Conservation (phyloP, 30 jellyfish, hydroid and myxozoan species). For the Sanderia malayensis region DNA sequence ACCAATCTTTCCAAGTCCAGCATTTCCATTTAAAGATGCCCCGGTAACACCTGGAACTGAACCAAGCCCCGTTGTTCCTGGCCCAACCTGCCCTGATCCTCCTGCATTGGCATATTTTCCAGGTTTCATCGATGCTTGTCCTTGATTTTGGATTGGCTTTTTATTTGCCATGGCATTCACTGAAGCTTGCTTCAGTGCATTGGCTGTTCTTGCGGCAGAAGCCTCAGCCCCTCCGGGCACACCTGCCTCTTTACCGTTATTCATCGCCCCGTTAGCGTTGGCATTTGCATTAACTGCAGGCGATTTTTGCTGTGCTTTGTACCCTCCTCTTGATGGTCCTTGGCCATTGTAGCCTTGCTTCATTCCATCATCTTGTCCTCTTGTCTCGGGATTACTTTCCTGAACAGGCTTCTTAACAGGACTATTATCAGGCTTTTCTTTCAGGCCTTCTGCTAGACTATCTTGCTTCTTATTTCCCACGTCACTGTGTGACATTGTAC, state of each 20-base stretch:
- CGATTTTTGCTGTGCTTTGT: constrained; percentile 1
- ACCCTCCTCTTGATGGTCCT: constrained; percentile 67
- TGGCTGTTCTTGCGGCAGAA: constrained; percentile 23
- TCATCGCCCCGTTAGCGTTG: constrained; percentile 30
- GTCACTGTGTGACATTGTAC: constrained; percentile 62
- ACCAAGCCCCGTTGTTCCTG: constrained; percentile 63
- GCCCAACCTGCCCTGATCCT: constrained; percentile 1
- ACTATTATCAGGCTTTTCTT: constrained; percentile 24
- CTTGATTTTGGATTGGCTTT: constrained; percentile 10
- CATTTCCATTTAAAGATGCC: constrained; percentile 44
- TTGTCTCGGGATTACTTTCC: constrained; percentile 36
- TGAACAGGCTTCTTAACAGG: constrained; percentile 41
- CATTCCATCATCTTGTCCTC: constrained; percentile 18
- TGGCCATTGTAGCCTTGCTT: constrained; percentile 56
- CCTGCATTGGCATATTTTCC: constrained; percentile 19
- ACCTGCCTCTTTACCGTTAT: constrained; percentile 57
- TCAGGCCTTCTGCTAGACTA: constrained; percentile 41
- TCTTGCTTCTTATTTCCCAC: constrained; percentile 52
- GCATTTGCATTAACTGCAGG: background rate
- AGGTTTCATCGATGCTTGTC: constrained; percentile 20
- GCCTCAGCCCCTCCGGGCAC: constrained; percentile 67
- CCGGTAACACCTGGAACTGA: constrained; percentile 61
- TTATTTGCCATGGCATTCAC: constrained; percentile 13
- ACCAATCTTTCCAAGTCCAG: constrained; percentile 61
- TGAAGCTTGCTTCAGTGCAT: constrained; percentile 46